Conservation (phyloP, 1,140 invertebrate species). For the Rhopalosiphum maidis region DNA sequence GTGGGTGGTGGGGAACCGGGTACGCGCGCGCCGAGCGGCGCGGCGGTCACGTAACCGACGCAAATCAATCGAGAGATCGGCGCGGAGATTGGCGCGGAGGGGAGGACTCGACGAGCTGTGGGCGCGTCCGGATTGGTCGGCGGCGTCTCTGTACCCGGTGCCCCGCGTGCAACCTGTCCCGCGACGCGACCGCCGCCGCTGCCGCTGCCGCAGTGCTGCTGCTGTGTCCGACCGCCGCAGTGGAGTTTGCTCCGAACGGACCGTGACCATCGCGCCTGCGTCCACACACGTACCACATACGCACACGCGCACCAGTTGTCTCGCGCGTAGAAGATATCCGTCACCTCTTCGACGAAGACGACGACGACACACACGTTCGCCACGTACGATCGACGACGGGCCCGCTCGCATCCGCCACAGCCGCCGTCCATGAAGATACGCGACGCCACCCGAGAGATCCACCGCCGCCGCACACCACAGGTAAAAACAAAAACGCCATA, state of each 20-base stretch:
- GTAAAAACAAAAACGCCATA: background rate
- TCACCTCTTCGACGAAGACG: background rate
- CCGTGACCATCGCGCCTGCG: slow-evolving; percentile 49
- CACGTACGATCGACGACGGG: background rate
- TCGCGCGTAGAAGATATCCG: background rate
- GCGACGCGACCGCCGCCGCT: background rate
- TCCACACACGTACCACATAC: slow-evolving; percentile 14
- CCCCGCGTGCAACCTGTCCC: slow-evolving; percentile 50
- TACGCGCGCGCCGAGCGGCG: slow-evolving; percentile 17
- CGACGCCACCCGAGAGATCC: background rate
- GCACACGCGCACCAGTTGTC: background rate
- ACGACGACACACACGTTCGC: background rate
- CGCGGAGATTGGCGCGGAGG: slow-evolving; percentile 56
- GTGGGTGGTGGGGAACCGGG: background rate
- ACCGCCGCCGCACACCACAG: background rate
- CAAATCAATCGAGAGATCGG: slow-evolving; percentile 57
- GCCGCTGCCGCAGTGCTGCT: slow-evolving; percentile 43
- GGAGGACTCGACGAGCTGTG: slow-evolving; percentile 53
- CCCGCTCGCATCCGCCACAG: background rate
- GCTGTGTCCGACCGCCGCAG: slow-evolving; percentile 52
- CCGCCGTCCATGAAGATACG: background rate
- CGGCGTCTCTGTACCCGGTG: slow-evolving; percentile 49
- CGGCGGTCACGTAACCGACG: slow-evolving; percentile 55
- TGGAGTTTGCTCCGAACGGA: slow-evolving; percentile 48
- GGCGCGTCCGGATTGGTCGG: slow-evolving; percentile 56